Evolutionary conservation across 2,113 vertebrate genomes (phyloP).

Genomic region (Paratilapia polleni): DNA sequence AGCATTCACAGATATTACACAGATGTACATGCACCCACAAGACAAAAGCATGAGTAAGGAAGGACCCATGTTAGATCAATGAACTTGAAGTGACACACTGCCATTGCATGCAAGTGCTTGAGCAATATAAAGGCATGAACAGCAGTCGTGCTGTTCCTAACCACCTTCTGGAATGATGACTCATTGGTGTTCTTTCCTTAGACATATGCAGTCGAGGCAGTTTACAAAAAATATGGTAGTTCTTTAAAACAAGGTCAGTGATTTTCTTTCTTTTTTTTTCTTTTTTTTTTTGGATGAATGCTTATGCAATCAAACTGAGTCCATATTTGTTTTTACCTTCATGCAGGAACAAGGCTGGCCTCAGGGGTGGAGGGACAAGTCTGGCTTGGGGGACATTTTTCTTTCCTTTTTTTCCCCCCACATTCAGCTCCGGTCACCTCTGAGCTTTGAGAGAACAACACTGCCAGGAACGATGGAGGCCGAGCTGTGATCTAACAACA

Average conservation of each 20-base stretch:
- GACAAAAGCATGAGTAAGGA: neutral
- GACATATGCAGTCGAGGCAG: constrained; percentile 21
- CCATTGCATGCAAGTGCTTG: neutral
- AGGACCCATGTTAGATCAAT: neutral
- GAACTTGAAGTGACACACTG: constrained; percentile 11
- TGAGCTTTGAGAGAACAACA: constrained; percentile 67
- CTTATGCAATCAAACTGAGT: constrained; percentile 55
- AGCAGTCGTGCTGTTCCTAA: neutral
- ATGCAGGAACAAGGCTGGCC: constrained; percentile 18
- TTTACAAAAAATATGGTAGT: constrained; percentile 14
- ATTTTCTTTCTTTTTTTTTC: neutral
- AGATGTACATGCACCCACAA: neutral
- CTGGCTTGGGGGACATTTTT: constrained; percentile 43
- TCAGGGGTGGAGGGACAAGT: constrained; percentile 25
- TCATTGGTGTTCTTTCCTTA: constrained; percentile 34
- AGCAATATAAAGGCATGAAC: constrained; percentile 8
- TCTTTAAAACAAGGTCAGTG: constrained; percentile 52
- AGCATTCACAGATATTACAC: neutral
- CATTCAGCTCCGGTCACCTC: constrained; percentile 59
- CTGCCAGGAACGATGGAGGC: constrained; percentile 64
- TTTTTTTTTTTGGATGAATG: constrained; percentile 24
- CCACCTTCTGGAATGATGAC: constrained; percentile 43
- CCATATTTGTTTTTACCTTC: constrained; percentile 53
- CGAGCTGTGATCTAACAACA: constrained; percentile 64
- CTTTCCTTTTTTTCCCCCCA: neutral